A percentile compares a stretch with the other conserved stretches of the same genome.
phyloP scores from a whole-genome alignment of 2,113 vertebrate species.

The Centropus bengalensis region DNA sequence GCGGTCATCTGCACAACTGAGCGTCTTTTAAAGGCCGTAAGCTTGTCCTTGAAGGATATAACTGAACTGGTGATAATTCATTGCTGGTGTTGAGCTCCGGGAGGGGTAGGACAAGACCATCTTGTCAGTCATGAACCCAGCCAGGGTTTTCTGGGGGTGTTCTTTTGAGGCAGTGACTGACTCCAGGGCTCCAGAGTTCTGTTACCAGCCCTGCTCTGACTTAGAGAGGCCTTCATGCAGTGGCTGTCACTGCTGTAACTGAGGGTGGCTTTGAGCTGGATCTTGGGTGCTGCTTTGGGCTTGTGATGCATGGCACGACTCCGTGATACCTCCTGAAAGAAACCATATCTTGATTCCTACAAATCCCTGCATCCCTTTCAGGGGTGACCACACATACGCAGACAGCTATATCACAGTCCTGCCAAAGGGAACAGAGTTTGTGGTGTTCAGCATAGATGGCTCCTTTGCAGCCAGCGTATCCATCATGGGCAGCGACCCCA shows the following conservation, averaged over 20 bases:
- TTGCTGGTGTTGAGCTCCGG: not conserved
- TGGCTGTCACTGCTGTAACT: not conserved
- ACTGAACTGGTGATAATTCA: not conserved
- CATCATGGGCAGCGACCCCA: slow-evolving; percentile 99
- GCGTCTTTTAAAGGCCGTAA: not conserved
- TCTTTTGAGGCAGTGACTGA: not conserved
- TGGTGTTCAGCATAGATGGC: slow-evolving; percentile 98
- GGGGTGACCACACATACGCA: slow-evolving; percentile 94
- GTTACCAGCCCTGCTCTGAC: not conserved
- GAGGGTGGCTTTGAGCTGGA: not conserved
- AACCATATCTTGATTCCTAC: not conserved
- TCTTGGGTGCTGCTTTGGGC: not conserved
- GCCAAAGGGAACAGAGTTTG: slow-evolving; percentile 91
- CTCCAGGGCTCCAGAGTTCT: not conserved
- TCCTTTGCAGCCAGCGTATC: slow-evolving; percentile 99
- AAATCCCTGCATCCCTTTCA: slow-evolving; percentile 45
- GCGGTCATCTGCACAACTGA: not conserved
- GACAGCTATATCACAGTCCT: slow-evolving; percentile 94
- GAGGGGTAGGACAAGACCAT: not conserved
- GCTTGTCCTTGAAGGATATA: not conserved
- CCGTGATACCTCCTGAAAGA: not conserved
- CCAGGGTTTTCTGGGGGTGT: not conserved
- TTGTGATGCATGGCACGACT: not conserved
- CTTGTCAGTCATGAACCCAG: not conserved
- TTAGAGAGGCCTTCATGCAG: not conserved